phyloP scores from a whole-genome alignment of 1,140 invertebrate genomes.

The Ceratosolen fusciceps region DNA sequence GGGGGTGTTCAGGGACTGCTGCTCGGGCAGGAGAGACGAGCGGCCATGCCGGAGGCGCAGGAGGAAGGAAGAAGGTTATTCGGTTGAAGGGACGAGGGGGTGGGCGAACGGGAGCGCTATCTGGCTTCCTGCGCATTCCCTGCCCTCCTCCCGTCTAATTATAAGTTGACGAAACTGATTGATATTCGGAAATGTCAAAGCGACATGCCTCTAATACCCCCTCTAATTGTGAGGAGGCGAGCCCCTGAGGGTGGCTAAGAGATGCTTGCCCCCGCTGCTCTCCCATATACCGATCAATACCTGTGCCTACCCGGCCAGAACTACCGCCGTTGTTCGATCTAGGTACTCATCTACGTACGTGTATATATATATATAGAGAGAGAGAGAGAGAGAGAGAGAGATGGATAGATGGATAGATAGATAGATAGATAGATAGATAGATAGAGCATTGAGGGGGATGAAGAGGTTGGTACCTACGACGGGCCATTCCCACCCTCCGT shows the following conservation, averaged over 20 bases:
- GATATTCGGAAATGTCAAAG: conserved; percentile 47
- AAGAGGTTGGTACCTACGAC: too few species aligned
- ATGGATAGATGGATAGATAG: too few species aligned
- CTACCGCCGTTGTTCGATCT: neutral
- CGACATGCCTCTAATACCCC: conserved; percentile 40
- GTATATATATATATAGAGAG: too few species aligned
- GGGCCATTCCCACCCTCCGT: neutral
- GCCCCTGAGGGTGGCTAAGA: neutral
- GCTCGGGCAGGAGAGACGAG: neutral
- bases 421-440: too few species aligned
- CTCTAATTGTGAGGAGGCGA: conserved; percentile 24
- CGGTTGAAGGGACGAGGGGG: neutral
- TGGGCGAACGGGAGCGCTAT: neutral
- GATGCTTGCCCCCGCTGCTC: neutral
- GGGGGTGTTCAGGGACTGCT: too few species aligned
- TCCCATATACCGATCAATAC: conserved; percentile 8
- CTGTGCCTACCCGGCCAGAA: neutral
- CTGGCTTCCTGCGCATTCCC: neutral
- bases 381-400: too few species aligned
- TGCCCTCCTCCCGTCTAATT: conserved; percentile 25
- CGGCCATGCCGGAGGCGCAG: neutral
- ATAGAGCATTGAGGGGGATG: too few species aligned
- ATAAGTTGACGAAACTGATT: conserved; percentile 43
- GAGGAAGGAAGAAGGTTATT: conserved; percentile 34
- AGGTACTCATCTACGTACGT: neutral